A percentile compares a stretch with the other conserved stretches of the same genome.
Evolutionary conservation across 2,888 invertebrate genomes (phyloP).

Genomic region (Melanophora roralis): DNA sequence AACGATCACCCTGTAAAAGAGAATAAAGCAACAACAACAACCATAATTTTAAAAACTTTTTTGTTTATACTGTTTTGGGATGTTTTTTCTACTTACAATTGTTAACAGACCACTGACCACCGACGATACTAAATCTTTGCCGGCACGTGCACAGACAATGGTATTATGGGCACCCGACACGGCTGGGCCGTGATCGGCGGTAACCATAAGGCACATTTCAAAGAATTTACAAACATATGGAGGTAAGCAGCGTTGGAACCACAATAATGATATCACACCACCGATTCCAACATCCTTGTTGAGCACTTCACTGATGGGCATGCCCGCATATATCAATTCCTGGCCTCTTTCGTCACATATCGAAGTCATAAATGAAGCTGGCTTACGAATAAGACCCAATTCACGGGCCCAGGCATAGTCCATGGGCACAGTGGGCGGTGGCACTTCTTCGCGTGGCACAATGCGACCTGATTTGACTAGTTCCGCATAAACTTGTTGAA

Average conservation of each 20-base stretch:
- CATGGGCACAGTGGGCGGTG: constrained; percentile 99
- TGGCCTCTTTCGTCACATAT: constrained; percentile 99
- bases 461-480: constrained; percentile 90
- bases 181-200: constrained; percentile 99
- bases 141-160: constrained; percentile 97
- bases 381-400: constrained; percentile 97
- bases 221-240: constrained; percentile 97
- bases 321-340: constrained; percentile 97
- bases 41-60: neutral
- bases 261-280: constrained; percentile 96
- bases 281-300: constrained; percentile 98
- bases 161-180: constrained; percentile 99
- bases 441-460: constrained; percentile 91
- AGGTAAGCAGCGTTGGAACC: constrained; percentile 99
- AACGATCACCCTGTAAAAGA: constrained; percentile 90
- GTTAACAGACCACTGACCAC: constrained; percentile 97
- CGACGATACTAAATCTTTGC: constrained; percentile 97
- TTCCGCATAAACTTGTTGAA: constrained; percentile 84
- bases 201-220: constrained; percentile 99
- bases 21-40: neutral
- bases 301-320: constrained; percentile 90
- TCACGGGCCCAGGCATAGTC: constrained; percentile 99
- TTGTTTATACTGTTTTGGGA: too few relatives aligned
- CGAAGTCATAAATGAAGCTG: constrained; percentile 99
- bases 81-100: constrained; percentile 83